Base-by-base conservation (phyloP, 2,797 vertebrate species). In the Darevskia mixta region DNA sequence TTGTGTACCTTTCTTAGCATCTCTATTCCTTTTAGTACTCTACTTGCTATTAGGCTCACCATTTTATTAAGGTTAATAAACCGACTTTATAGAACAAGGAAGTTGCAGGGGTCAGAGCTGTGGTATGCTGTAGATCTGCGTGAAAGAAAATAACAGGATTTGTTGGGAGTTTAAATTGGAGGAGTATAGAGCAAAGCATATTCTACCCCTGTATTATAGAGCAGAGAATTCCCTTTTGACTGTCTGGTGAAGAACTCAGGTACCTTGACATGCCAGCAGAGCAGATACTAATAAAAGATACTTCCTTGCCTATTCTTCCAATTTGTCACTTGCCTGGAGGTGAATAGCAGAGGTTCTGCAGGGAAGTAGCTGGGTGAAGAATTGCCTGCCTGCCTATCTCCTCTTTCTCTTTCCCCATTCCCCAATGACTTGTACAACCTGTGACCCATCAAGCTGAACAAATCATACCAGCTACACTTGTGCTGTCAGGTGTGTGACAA, bases 91-190 rank as follows among this genome's bases (percentile, higher is more conserved):
- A 79, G 1, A 83, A 13, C 1, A 84, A 79, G 90, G 81, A 15
- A 85, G n/a, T 25, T 0, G 1, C 23, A 82, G 76, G 25, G 23
- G 35, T 80, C 35, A 55, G 0, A 15, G 7, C 58, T 1, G 0
- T 38, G 61, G 29, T 88, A 66, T 58, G 13, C 17, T 80, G 1
- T 20, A 82, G 88, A 86, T 45, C 79, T 88, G 1, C 66, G 32
- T 38, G n/a, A 78, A 78, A 61, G 13, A 49, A 38, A 81, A 20
- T 43, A 55, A 29, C 66, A 87, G 2, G 41, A 5, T 75, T 35
- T 89, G 72, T 79, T 27, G 1, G 0, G 49, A 29, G 7, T 78
- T 91, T 29, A n/a, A 15, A 23, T 35, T 1, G 2, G 2, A 55
- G 49, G 49, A 15, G 49, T 55, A 55, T 55, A 55, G 13, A 55